Percentiles rank a stretch among this genome's conserved stretches.
These are phyloP conservation scores for Hyposmocoma kahamanoa DNA, from an alignment of 1,140 invertebrate genomes.

Conservation along the genomic window DNA sequence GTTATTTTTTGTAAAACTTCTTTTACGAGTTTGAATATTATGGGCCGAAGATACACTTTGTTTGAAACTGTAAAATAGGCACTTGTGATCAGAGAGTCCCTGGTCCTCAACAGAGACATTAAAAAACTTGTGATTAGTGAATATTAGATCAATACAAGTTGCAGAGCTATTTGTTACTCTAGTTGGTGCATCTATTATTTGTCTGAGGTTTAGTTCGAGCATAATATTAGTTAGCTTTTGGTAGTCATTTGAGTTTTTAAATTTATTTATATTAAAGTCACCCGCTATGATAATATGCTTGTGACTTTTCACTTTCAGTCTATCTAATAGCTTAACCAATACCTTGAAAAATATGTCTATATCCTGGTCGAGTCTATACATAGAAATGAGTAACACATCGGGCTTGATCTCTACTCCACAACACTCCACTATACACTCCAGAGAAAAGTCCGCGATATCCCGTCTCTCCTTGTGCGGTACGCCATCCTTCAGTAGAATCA, in stretches of 20 bases:
- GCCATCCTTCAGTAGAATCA: neutral
- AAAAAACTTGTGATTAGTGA: neutral
- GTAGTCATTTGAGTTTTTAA: neutral
- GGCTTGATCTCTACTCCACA: neutral
- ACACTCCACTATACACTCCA: neutral
- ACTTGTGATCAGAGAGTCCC: constrained; percentile 3
- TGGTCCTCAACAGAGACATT: neutral
- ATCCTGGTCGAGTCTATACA: neutral
- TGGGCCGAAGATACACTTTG: neutral
- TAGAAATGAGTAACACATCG: neutral
- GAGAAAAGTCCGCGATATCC: neutral
- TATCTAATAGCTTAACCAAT: neutral
- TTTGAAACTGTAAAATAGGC: neutral
- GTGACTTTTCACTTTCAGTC: neutral
- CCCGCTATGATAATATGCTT: neutral
- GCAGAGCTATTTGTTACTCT: neutral
- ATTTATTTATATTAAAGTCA: neutral
- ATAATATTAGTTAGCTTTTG: neutral
- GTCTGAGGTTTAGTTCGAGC: neutral
- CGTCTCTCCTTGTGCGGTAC: neutral
- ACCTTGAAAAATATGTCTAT: neutral
- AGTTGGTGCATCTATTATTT: neutral
- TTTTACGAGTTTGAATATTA: neutral
- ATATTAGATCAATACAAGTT: constrained; percentile 2
- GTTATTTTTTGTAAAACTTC: neutral